phyloP scores from a whole-genome alignment of 2,888 invertebrate species.

The Himalopsyche tibetana region DNA sequence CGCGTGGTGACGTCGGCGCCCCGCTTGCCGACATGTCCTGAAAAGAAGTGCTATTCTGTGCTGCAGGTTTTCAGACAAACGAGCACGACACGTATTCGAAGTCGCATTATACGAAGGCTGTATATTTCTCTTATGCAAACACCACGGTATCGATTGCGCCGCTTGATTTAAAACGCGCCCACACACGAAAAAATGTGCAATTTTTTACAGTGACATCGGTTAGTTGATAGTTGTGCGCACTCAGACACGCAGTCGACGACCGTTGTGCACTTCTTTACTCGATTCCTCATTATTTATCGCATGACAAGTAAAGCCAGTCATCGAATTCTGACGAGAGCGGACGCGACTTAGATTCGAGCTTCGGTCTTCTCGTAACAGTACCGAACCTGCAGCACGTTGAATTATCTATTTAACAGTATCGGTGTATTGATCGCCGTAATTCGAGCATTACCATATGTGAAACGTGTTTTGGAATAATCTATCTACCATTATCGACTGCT shows the following conservation, averaged over 20 bases:
- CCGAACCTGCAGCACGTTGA: background rate
- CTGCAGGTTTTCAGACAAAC: background rate
- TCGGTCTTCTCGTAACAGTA: background rate
- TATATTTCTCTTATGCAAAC: conserved; percentile 21
- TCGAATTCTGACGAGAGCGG: background rate
- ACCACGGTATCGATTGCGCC: conserved; percentile 5
- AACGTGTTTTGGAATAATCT: conserved; percentile 16
- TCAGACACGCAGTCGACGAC: conserved; percentile 14
- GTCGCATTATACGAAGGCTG: background rate
- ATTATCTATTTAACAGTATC: conserved; percentile 36
- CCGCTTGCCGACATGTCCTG: conserved; percentile 11
- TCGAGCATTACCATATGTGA: conserved; percentile 12
- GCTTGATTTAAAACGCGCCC: conserved; percentile 25
- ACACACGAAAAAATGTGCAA: conserved; percentile 41
- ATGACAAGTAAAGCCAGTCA: conserved; percentile 10
- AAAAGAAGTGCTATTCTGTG: background rate
- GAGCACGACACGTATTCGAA: background rate
- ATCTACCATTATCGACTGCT: background rate
- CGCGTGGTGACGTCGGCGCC: conserved; percentile 47
- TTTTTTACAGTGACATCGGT: conserved; percentile 36
- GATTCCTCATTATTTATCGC: background rate
- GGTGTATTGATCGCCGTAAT: conserved; percentile 5
- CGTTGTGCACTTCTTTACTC: conserved; percentile 14
- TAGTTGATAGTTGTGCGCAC: conserved; percentile 41
- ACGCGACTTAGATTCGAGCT: background rate